A percentile compares a stretch with the other conserved stretches of the same genome.
These are phyloP conservation scores for Macrosoma leucophasiata DNA, from an alignment of 2,888 invertebrate genomes.

Conservation along the genomic window DNA sequence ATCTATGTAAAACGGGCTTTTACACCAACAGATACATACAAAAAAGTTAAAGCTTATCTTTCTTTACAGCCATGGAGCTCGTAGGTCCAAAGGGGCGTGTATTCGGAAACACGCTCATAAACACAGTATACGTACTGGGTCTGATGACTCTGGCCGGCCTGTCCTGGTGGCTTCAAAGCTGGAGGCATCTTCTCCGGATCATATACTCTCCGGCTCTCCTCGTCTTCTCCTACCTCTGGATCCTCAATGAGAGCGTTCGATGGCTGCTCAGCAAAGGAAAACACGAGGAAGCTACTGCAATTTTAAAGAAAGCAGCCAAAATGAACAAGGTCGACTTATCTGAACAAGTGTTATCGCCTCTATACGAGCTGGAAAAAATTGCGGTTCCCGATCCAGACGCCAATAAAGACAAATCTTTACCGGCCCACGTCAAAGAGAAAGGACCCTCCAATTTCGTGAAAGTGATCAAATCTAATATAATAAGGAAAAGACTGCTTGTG, in stretches of 20 bases:
- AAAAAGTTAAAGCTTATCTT: constrained; percentile 7
- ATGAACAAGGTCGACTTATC: constrained; percentile 74
- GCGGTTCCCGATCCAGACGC: constrained; percentile 23
- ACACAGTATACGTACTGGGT: constrained; percentile 82
- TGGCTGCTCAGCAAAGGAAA: constrained; percentile 85
- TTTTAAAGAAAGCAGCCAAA: constrained; percentile 79
- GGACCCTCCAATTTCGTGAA: constrained; percentile 43
- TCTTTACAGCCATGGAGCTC: constrained; percentile 81
- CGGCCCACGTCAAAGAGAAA: constrained; percentile 23
- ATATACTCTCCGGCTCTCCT: constrained; percentile 82
- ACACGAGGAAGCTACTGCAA: constrained; percentile 77
- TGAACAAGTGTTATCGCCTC: constrained; percentile 52
- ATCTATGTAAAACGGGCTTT: too few species aligned
- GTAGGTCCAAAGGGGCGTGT: constrained; percentile 86
- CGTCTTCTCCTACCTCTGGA: constrained; percentile 80
- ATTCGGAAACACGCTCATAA: constrained; percentile 82
- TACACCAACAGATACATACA: too few species aligned
- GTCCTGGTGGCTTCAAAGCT: constrained; percentile 81
- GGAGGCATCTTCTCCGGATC: constrained; percentile 80
- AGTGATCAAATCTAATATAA: constrained; percentile 72
- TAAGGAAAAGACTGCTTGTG: constrained; percentile 74
- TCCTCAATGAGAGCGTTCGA: constrained; percentile 83
- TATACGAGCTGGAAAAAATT: constrained; percentile 42
- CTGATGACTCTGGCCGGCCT: constrained; percentile 80
- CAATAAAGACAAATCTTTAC: constrained; percentile 22